Percentiles rank a stretch among this genome's conserved stretches.
Evolutionary conservation across 2,888 invertebrate genomes (phyloP).

Genomic region (Mycogona germanica): DNA sequence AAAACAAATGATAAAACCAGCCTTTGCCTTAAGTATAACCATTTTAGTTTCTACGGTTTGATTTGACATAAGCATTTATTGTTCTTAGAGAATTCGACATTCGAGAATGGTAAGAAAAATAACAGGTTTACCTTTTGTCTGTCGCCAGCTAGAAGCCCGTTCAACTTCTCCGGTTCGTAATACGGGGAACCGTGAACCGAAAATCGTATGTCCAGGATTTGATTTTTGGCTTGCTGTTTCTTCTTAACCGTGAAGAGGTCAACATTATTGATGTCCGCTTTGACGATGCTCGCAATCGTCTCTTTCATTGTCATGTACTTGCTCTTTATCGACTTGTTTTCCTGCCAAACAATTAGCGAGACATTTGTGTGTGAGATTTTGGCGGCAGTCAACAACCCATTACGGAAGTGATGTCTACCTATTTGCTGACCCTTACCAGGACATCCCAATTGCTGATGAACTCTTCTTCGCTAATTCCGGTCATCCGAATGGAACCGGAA

Average conservation of each 20-base stretch:
- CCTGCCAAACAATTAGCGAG: constrained; percentile 22
- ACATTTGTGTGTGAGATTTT: background rate
- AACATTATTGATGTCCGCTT: constrained; percentile 66
- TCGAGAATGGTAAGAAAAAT: no score
- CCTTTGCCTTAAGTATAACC: no score
- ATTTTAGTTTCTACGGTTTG: no score
- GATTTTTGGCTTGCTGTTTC: constrained; percentile 40
- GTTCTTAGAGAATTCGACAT: no score
- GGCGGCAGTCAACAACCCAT: no score
- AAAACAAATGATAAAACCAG: no score
- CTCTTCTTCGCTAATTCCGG: constrained; percentile 68
- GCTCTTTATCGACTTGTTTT: constrained; percentile 43
- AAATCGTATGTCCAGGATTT: constrained; percentile 67
- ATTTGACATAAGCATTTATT: no score
- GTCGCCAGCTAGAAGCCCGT: constrained; percentile 64
- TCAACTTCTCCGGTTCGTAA: constrained; percentile 73
- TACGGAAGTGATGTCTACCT: no score
- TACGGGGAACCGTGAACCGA: constrained; percentile 92
- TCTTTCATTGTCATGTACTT: constrained; percentile 56
- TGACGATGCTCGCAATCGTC: constrained; percentile 54
- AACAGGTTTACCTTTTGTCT: no score
- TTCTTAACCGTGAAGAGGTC: constrained; percentile 85
- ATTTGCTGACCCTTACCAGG: no score
- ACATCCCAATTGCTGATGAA: constrained; percentile 46
- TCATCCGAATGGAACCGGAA: constrained; percentile 80